Evolutionary conservation across 1,140 invertebrate species (phyloP).

Genomic region (Atta colombica): DNA sequence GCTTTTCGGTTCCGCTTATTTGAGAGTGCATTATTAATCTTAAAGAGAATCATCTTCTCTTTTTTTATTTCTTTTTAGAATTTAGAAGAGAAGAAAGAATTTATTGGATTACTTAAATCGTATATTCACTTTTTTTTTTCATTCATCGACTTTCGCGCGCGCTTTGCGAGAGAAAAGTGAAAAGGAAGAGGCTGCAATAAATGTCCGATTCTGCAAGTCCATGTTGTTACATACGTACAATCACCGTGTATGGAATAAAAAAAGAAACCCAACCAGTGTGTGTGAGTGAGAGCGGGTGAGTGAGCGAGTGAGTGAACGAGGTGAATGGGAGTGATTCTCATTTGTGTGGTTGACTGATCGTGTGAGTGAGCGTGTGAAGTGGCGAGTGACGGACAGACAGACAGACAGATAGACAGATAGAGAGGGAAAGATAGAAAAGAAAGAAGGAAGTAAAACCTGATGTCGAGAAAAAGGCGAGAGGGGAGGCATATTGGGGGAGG

Average conservation of each 20-base stretch:
- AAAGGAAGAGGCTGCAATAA: conserved; percentile 19
- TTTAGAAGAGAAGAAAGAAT: background rate
- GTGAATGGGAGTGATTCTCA: conserved; percentile 71
- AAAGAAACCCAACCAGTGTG: conserved; percentile 66
- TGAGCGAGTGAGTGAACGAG: conserved; percentile 72
- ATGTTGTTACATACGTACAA: conserved; percentile 64
- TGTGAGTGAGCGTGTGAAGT: conserved; percentile 77
- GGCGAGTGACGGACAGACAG: conserved; percentile 76
- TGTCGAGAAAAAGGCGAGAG: conserved; percentile 42
- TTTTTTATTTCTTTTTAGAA: background rate
- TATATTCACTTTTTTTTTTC: background rate
- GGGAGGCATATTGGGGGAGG: conserved; percentile 31
- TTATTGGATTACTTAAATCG: background rate
- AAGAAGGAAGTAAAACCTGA: conserved; percentile 58
- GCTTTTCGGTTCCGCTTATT: background rate
- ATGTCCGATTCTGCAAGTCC: conserved; percentile 49
- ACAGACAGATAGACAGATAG: conserved; percentile 73
- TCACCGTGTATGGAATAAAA: conserved; percentile 67
- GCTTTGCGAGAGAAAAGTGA: background rate
- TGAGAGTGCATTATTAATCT: background rate
- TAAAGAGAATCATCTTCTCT: background rate
- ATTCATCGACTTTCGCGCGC: conserved; percentile 5
- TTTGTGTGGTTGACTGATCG: conserved; percentile 68
- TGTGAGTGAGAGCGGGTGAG: conserved; percentile 73
- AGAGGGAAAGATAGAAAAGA: conserved; percentile 69